Evolutionary conservation across 2,113 vertebrate genomes (phyloP).

Genomic region (Caranx melampygus): DNA sequence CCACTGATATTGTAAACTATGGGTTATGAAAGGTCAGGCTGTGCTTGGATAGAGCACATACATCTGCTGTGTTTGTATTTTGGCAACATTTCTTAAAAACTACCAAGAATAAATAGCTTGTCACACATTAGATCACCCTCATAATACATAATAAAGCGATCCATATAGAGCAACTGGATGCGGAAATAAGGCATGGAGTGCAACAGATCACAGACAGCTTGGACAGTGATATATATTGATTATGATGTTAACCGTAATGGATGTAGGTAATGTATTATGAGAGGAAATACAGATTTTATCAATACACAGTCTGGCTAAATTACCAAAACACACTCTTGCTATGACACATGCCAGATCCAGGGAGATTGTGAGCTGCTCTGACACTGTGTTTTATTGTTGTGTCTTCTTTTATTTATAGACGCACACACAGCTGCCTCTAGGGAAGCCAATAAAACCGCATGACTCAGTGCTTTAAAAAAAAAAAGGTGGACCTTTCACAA

Average conservation of each 20-base stretch:
- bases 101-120: neutral
- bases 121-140: neutral
- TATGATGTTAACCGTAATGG: neutral
- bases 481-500: constrained; percentile 19
- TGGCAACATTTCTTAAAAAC: neutral
- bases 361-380: constrained; percentile 30
- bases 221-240: neutral
- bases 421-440: constrained; percentile 35
- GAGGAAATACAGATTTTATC: neutral
- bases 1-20: neutral
- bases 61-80: neutral
- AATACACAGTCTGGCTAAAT: neutral
- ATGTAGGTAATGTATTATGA: neutral
- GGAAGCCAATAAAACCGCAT: constrained; percentile 55
- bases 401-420: constrained; percentile 62
- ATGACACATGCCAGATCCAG: constrained; percentile 31
- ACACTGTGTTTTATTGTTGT: constrained; percentile 36
- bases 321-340: neutral
- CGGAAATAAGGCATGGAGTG: neutral
- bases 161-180: neutral
- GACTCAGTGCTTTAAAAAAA: constrained; percentile 41
- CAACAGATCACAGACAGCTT: neutral
- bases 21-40: constrained; percentile 8
- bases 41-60: neutral
- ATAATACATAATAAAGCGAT: neutral